A percentile compares a stretch with the other conserved stretches of the same genome.
Conservation (phyloP, 2,888 invertebrate species). For the Drosophila stalkeri region DNA sequence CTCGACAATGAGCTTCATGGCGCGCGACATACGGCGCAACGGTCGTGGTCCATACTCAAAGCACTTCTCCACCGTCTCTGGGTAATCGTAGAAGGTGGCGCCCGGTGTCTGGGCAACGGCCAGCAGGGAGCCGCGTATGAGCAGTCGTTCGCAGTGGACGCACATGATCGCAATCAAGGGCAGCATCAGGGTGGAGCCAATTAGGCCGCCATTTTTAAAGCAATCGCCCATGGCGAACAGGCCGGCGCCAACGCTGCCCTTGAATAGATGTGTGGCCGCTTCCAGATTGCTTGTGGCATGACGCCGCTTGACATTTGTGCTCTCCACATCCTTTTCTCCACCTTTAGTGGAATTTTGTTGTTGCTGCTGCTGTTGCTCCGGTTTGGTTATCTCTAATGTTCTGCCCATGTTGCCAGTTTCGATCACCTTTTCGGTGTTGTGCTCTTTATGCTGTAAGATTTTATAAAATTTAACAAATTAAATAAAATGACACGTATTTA, state of each 20-base stretch:
- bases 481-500: neutral
- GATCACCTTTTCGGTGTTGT: slow-evolving; percentile 41
- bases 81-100: slow-evolving; percentile 89
- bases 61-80: slow-evolving; percentile 92
- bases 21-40: slow-evolving; percentile 87
- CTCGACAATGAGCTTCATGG: slow-evolving; percentile 92
- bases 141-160: slow-evolving; percentile 95
- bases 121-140: slow-evolving; percentile 86
- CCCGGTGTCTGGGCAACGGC: slow-evolving; percentile 80
- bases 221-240: slow-evolving; percentile 98
- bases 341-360: neutral
- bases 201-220: slow-evolving; percentile 94
- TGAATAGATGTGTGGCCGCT: slow-evolving; percentile 95
- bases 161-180: slow-evolving; percentile 94
- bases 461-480: neutral
- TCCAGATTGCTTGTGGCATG: slow-evolving; percentile 89
- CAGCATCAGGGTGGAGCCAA: slow-evolving; percentile 91
- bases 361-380: slow-evolving; percentile 31
- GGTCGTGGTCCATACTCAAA: slow-evolving; percentile 90
- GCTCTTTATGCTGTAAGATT: slow-evolving; percentile 31
- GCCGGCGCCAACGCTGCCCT: slow-evolving; percentile 98
- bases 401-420: slow-evolving; percentile 61
- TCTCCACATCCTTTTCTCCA: slow-evolving; percentile 47
- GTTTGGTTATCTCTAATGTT: slow-evolving; percentile 62
- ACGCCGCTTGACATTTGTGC: slow-evolving; percentile 48